These are phyloP conservation scores for Entomobrya proxima DNA, from an alignment of 2,888 invertebrate genomes.

Conservation along the genomic window DNA sequence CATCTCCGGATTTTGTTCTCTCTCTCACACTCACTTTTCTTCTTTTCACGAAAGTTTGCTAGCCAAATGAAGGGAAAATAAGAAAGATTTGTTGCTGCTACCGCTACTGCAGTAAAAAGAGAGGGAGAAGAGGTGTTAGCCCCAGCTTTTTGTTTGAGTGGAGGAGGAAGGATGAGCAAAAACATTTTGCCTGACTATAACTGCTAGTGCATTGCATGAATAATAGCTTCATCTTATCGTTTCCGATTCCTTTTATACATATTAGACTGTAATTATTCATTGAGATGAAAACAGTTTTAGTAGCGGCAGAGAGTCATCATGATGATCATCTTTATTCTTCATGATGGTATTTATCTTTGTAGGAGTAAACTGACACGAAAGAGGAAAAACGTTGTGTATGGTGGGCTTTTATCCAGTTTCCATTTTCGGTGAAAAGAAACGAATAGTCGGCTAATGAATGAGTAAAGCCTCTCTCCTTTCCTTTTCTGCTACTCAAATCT, in stretches of 20 bases:
- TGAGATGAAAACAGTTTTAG: slow-evolving; percentile 40
- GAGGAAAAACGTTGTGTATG: background rate
- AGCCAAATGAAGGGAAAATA: slow-evolving; percentile 39
- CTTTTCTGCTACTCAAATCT: background rate
- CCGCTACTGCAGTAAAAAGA: background rate
- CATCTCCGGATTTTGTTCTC: slow-evolving; percentile 37
- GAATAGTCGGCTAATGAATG: slow-evolving; percentile 42
- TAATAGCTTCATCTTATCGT: slow-evolving; percentile 62
- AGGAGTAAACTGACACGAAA: slow-evolving; percentile 20
- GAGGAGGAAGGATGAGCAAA: slow-evolving; percentile 13
- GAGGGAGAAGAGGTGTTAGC: slow-evolving; percentile 41
- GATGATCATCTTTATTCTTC: too few relatives aligned
- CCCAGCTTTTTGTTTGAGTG: slow-evolving; percentile 5
- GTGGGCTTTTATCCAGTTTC: slow-evolving; percentile 52
- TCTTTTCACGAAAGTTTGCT: slow-evolving; percentile 47
- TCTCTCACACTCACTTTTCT: background rate
- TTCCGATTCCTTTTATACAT: slow-evolving; percentile 57
- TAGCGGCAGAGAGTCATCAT: slow-evolving; percentile 26
- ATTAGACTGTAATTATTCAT: slow-evolving; percentile 63
- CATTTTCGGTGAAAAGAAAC: slow-evolving; percentile 41
- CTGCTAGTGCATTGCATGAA: slow-evolving; percentile 41
- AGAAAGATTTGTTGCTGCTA: slow-evolving; percentile 42
- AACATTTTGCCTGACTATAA: slow-evolving; percentile 19
- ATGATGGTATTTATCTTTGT: slow-evolving; percentile 43
- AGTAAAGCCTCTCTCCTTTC: background rate